Percentiles rank a stretch among this genome's conserved stretches.
Conservation (phyloP, 1,140 invertebrate genomes). For the Meteorus sp. region DNA sequence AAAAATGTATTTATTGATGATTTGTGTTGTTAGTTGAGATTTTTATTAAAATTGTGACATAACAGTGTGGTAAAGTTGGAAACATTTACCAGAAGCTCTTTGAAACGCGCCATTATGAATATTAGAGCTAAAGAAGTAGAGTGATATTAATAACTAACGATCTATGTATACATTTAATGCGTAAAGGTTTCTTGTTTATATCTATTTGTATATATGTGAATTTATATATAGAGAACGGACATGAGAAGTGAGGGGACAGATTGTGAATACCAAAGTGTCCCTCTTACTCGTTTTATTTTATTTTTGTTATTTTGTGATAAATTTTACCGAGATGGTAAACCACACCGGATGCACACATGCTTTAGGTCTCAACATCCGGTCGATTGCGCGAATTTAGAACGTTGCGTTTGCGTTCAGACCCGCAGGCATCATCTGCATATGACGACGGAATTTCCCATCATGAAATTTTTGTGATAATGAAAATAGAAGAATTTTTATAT, state of each 20-base stretch:
- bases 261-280: constrained; percentile 20
- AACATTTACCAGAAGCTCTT: no score
- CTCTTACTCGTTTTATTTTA: constrained; percentile 16
- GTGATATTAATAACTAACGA: constrained; percentile 3
- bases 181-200: background rate
- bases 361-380: constrained; percentile 14
- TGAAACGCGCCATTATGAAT: constrained; percentile 1
- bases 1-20: no score
- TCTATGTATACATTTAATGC: no score
- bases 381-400: constrained; percentile 18
- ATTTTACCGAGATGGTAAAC: constrained; percentile 16
- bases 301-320: no score
- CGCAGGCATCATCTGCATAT: no score
- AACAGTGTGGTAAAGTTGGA: constrained; percentile 8
- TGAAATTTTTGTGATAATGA: no score
- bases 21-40: no score
- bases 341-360: constrained; percentile 22
- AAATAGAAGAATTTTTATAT: no score
- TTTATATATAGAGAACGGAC: background rate
- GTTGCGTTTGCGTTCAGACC: no score
- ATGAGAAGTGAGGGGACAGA: constrained; percentile 10
- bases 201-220: background rate
- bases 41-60: constrained; percentile 6
- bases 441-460: no score
- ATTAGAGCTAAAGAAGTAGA: constrained; percentile 5